These are phyloP conservation scores for Pomacea canaliculata DNA, from an alignment of 2,888 invertebrate genomes.

Conservation along the genomic window DNA sequence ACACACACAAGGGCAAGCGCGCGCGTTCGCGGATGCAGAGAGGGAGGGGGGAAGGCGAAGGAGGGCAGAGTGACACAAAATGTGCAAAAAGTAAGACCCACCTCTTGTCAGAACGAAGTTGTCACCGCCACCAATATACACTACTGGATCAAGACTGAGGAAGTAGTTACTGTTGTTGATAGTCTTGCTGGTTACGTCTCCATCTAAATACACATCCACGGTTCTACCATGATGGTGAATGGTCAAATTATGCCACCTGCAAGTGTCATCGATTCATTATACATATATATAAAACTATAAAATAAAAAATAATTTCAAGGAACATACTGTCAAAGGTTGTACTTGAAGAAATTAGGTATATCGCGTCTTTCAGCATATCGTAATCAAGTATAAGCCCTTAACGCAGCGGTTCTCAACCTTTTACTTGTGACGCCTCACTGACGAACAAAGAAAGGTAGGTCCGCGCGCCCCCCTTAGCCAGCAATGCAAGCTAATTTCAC, in stretches of 20 bases:
- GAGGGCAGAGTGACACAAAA: background rate
- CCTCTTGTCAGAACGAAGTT: slow-evolving; percentile 61
- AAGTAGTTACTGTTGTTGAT: slow-evolving; percentile 74
- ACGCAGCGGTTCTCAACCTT: too few species aligned
- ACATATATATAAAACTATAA: background rate
- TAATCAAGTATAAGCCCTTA: too few species aligned
- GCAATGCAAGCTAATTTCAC: too few species aligned
- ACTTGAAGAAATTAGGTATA: background rate
- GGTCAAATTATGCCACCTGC: slow-evolving; percentile 88
- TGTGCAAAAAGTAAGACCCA: slow-evolving; percentile 24
- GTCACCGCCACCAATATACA: slow-evolving; percentile 88
- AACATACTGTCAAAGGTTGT: background rate
- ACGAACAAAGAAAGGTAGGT: too few species aligned
- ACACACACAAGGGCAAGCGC: background rate
- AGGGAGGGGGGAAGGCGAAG: slow-evolving; percentile 1
- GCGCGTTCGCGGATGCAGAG: background rate
- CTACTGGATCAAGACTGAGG: slow-evolving; percentile 92
- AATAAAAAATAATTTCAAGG: background rate
- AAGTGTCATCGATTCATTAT: background rate
- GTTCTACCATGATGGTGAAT: slow-evolving; percentile 83
- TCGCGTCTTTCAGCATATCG: background rate
- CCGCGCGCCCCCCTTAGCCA: too few species aligned
- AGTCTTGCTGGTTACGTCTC: slow-evolving; percentile 72
- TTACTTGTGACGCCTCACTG: too few species aligned
- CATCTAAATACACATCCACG: slow-evolving; percentile 82